Conservation (phyloP, 2,797 vertebrate species). For the Carapus acus region DNA sequence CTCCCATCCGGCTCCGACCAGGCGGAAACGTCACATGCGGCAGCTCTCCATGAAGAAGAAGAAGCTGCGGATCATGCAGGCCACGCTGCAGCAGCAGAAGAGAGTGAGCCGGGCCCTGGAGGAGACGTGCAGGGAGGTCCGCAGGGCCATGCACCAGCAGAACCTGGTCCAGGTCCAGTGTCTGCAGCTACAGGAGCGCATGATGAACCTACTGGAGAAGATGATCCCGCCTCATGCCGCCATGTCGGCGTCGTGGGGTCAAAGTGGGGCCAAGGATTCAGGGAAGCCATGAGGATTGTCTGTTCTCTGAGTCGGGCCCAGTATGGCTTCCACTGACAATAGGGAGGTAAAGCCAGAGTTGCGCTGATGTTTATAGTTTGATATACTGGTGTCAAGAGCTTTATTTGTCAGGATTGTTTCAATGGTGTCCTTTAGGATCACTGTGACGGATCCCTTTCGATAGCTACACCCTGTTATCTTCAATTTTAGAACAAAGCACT, state of each 20-base stretch:
- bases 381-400: constrained; percentile 6
- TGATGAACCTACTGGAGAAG: constrained; percentile 97
- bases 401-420: too few relatives aligned
- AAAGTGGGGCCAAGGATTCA: constrained; percentile 50
- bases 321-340: constrained; percentile 20
- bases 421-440: constrained; percentile 3
- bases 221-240: constrained; percentile 74
- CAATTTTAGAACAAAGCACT: constrained; percentile 31
- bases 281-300: constrained; percentile 49
- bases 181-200: constrained; percentile 93
- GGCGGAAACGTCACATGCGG: constrained; percentile 73
- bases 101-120: constrained; percentile 86
- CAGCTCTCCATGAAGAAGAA: constrained; percentile 76
- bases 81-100: constrained; percentile 90
- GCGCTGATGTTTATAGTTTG: constrained; percentile 8
- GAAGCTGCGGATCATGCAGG: constrained; percentile 89
- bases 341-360: constrained; percentile 7
- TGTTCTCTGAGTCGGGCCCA: not conserved
- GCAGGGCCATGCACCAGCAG: constrained; percentile 91
- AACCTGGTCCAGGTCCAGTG: constrained; percentile 94
- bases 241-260: constrained; percentile 43
- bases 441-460: constrained; percentile 27
- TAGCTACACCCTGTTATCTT: constrained; percentile 24
- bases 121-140: constrained; percentile 90
- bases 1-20: constrained; percentile 70